Conservation (phyloP, 2,888 invertebrate genomes). For the Tuta absoluta region DNA sequence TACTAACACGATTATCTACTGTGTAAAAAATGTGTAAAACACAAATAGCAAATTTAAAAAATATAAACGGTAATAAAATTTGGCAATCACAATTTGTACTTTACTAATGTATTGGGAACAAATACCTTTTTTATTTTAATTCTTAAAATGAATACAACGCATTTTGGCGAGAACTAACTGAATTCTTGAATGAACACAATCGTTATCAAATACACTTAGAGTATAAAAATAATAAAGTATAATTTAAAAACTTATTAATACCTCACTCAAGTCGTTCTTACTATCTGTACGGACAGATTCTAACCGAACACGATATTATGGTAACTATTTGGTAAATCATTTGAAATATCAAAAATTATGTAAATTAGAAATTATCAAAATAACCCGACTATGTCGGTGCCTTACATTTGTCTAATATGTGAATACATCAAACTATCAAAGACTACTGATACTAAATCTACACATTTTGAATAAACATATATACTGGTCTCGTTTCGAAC, state of each 20-base stretch:
- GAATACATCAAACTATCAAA: conserved; percentile 25
- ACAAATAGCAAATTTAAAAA: conserved; percentile 18
- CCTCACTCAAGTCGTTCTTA: conserved; percentile 19
- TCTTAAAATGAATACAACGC: conserved; percentile 15
- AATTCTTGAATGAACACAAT: conserved; percentile 12
- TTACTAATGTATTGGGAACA: conserved; percentile 7
- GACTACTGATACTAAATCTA: not conserved
- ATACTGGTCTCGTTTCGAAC: too few relatives aligned
- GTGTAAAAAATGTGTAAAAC: conserved; percentile 18
- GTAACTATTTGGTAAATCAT: conserved; percentile 24
- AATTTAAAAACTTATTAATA: conserved; percentile 10
- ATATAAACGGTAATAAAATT: conserved; percentile 33
- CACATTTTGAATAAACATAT: too few relatives aligned
- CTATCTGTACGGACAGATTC: conserved; percentile 15
- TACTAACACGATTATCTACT: conserved; percentile 1
- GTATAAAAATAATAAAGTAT: conserved; percentile 21
- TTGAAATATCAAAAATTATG: conserved; percentile 44
- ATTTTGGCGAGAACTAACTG: conserved; percentile 21
- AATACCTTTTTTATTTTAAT: not conserved
- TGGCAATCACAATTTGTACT: conserved; percentile 40
- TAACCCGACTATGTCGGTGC: conserved; percentile 55
- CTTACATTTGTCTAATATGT: conserved; percentile 19
- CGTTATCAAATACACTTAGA: not conserved
- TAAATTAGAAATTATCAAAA: conserved; percentile 39
- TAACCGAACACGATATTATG: conserved; percentile 22